Evolutionary conservation across 2,113 vertebrate genomes (phyloP).

Genomic region (Melierax canorus): DNA sequence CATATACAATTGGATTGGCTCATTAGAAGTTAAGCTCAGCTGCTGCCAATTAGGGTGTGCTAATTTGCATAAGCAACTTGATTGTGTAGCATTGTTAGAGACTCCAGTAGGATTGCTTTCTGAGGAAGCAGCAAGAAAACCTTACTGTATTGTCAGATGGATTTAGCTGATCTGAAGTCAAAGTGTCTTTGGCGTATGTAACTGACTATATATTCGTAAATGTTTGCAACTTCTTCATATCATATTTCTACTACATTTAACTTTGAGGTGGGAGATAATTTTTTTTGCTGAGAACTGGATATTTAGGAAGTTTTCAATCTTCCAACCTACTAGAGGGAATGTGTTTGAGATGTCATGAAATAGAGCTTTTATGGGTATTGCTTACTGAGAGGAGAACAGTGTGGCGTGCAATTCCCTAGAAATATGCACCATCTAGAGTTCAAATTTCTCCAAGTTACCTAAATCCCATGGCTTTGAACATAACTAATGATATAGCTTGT

Average conservation of each 20-base stretch:
- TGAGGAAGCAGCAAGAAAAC: background rate
- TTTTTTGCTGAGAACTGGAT: background rate
- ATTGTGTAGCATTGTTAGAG: background rate
- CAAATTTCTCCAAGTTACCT: background rate
- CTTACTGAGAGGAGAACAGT: background rate
- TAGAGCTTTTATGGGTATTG: background rate
- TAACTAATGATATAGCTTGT: background rate
- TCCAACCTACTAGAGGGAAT: background rate
- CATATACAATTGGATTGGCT: background rate
- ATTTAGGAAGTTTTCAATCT: conserved; percentile 20
- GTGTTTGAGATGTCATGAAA: background rate
- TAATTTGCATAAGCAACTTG: background rate
- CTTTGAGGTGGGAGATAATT: background rate
- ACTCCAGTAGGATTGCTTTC: background rate
- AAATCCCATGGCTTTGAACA: conserved; percentile 16
- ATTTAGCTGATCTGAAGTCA: background rate
- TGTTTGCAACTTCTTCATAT: background rate
- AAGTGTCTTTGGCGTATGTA: background rate
- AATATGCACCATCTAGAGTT: background rate
- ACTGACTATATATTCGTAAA: background rate
- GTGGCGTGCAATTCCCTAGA: background rate
- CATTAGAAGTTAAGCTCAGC: background rate
- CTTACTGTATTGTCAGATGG: background rate
- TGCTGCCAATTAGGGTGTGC: background rate
- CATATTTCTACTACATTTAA: background rate